A percentile compares a stretch with the other conserved stretches of the same genome.
Conservation (phyloP, 2,888 invertebrate genomes). For the Halocaridina rubra region DNA sequence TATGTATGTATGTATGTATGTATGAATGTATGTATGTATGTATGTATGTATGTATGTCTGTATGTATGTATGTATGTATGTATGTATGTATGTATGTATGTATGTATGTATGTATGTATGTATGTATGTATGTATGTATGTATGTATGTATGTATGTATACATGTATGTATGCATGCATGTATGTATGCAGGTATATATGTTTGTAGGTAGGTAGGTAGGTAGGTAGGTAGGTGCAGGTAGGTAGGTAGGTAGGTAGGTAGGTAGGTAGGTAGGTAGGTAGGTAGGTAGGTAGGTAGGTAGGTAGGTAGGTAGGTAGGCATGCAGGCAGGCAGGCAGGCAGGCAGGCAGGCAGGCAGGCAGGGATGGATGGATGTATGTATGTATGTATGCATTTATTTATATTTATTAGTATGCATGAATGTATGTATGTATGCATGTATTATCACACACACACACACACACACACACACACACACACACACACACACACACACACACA, state of each 20-base stretch:
- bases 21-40: no score
- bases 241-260: not conserved
- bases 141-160: not conserved
- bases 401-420: not conserved
- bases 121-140: not conserved
- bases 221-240: no score
- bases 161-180: not conserved
- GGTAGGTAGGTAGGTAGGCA: no score
- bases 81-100: not conserved
- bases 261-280: not conserved
- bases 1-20: no score
- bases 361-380: not conserved
- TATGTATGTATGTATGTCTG: no score
- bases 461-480: not conserved
- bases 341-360: slow-evolving; percentile 74
- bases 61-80: no score
- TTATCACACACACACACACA: not conserved
- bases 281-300: no score
- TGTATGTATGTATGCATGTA: not conserved
- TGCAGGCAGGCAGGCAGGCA: no score
- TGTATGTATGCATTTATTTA: not conserved
- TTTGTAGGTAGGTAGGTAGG: no score
- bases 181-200: not conserved
- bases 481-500: not conserved
- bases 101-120: not conserved